These are phyloP conservation scores for Cydia amplana DNA, from an alignment of 1,140 invertebrate species.

Conservation along the genomic window DNA sequence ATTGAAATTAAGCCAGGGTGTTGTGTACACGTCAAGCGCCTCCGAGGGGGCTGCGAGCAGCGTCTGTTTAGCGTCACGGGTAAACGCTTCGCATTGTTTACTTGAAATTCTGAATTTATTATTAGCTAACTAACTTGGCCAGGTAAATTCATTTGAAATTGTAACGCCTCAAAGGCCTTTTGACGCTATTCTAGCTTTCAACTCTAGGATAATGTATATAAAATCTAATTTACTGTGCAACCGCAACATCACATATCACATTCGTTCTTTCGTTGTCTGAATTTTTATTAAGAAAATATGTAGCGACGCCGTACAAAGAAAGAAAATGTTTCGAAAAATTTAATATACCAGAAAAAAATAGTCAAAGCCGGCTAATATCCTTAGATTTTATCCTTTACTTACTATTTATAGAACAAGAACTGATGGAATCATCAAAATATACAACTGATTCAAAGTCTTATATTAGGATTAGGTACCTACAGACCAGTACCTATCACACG, in stretches of 20 bases:
- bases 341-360: no score
- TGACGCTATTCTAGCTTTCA: background rate
- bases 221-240: background rate
- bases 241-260: background rate
- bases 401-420: no score
- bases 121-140: conserved; percentile 21
- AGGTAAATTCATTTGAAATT: conserved; percentile 20
- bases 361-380: no score
- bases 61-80: conserved; percentile 18
- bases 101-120: conserved; percentile 28
- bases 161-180: background rate
- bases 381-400: no score
- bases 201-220: background rate
- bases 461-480: no score
- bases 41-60: background rate
- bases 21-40: conserved; percentile 11
- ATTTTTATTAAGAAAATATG: background rate
- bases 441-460: no score
- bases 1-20: conserved; percentile 16
- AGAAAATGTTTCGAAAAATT: no score
- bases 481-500: no score
- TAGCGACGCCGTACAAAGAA: no score
- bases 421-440: no score
- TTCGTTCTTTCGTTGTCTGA: background rate
- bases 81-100: conserved; percentile 18